Base-by-base conservation (phyloP, 2,797 vertebrate species). In the Staurois parvus region DNA sequence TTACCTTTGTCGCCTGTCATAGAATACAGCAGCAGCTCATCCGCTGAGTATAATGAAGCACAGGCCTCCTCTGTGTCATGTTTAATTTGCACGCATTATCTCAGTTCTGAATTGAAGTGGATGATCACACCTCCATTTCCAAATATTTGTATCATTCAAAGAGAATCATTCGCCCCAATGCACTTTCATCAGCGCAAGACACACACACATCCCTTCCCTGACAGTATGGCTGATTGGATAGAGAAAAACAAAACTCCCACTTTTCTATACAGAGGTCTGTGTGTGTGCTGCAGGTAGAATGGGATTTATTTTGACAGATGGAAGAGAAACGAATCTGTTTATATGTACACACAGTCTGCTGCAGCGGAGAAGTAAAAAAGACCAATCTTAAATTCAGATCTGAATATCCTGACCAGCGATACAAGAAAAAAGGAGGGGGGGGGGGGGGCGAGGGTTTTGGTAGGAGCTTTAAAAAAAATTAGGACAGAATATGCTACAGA, bases 141-240 rank as follows among this genome's bases (percentile, higher is more conserved):
- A 79, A 81, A 85, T 85, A 88, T 85, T 83, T 78, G 84, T 45
- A 84, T 52, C 56, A 32, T 67, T 85, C 74, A 79, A 62, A 45
- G 32, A 42, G 84, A 72, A 88, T 74, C 59, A 68, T 77, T 87
- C 80, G 66, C 68, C 26, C 68, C 75, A 74, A 42, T 32, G 84
- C 26, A 17, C 67, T 64, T 40, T 70, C 48, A 69, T 80, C 70
- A 74, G 24, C n/a, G 34, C 34, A 59, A 24, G 30, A 17, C 37
- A 64, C 76, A 69, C 84, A 81, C 56, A 77, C 48, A 72, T 52
- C 59, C 9, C 13, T 68, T 21, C 42, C 52, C 62, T 82, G 79
- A 77, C 85, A 78, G 85, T 24, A 72, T 69, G 74, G 76, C 24
- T 76, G 64, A 85, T 59, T 56, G 64, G 72, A 52, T 81, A 32